Evolutionary conservation across 2,888 invertebrate genomes (phyloP).

Genomic region (Scaptomyza parva): DNA sequence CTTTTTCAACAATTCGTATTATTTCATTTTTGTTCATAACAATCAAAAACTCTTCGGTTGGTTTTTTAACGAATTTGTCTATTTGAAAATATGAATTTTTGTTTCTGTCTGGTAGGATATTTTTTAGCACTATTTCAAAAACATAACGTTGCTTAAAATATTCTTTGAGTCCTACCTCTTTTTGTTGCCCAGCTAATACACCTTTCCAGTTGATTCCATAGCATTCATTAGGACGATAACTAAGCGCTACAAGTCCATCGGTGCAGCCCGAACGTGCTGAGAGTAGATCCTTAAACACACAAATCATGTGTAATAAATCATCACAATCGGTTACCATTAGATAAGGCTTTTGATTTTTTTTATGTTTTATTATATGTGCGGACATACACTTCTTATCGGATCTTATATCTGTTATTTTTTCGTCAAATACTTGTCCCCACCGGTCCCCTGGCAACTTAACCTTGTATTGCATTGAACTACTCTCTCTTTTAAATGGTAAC

Average conservation of each 20-base stretch:
- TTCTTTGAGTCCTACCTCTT: conserved; percentile 47
- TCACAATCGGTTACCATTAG: conserved; percentile 27
- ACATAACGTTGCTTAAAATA: conserved; percentile 66
- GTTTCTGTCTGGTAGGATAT: conserved; percentile 36
- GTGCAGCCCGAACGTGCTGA: conserved; percentile 69
- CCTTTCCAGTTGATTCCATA: conserved; percentile 69
- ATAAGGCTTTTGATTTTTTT: background rate
- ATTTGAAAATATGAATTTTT: conserved; percentile 40
- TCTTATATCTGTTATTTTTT: conserved; percentile 44
- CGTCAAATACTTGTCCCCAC: conserved; percentile 74
- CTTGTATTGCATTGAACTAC: conserved; percentile 56
- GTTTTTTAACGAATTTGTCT: conserved; percentile 34
- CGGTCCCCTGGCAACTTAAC: conserved; percentile 86
- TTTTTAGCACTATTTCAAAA: conserved; percentile 49
- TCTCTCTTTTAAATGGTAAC: conserved; percentile 86
- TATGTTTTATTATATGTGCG: conserved; percentile 1
- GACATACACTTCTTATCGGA: conserved; percentile 71
- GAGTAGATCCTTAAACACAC: conserved; percentile 64
- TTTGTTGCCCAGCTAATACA: background rate
- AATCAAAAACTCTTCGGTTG: conserved; percentile 49
- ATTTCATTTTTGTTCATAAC: conserved; percentile 60
- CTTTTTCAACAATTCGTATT: conserved; percentile 33
- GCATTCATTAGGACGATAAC: conserved; percentile 73
- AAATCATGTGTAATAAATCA: conserved; percentile 75
- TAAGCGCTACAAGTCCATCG: conserved; percentile 66